Evolutionary conservation across 1,140 invertebrate genomes (phyloP), one percentile per base, ranked within the genome.

Genomic region (Tenebrio molitor): DNA sequence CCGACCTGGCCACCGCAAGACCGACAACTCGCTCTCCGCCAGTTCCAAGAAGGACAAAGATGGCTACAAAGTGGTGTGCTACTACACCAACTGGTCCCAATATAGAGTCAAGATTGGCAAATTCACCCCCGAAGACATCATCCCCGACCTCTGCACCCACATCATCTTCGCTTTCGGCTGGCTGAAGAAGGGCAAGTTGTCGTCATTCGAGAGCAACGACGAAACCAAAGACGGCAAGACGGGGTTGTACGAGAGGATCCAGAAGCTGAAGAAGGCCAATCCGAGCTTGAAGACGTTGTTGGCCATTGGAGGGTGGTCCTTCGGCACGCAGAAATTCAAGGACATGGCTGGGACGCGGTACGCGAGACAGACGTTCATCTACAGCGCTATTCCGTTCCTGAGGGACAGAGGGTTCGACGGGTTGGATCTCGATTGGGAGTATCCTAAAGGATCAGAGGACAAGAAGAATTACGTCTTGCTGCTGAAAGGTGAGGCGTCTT

Each of bases 81-180:
- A 98, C 83, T 98, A 97, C 84, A 97, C 95, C 14, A 98, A 98
- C 85, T 98, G 97, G 97, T 96, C 97, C 0, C 97, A 98, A 81
- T 98, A 98, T 81, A 87, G 97, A 63, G 91, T 92, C 0, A 97
- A 97, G 82, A 86, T 94, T 67, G 97, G 95, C 23, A 98, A 98
- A 85, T 98, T 96, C 84, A 81, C 91, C 25, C 97, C 97, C 0
- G 97, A 98, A 86, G 95, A 99, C 82, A 97, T 98, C 72, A 92
- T 96, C 67, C 94, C 96, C 1, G 92, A 96, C 83, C 87, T 99
- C 2, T 99, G 97, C 83, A 98, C 97, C 0, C 97, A 98, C 85
- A 88, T 98, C 76, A 95, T 98, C 77, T 98, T 96, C 83, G 94
- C 97, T 16, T 98, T 99, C 82, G 96, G 95, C 1, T 98, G 95